Base-by-base conservation (phyloP, 2,797 vertebrate species). In the Prunella strophiata region DNA sequence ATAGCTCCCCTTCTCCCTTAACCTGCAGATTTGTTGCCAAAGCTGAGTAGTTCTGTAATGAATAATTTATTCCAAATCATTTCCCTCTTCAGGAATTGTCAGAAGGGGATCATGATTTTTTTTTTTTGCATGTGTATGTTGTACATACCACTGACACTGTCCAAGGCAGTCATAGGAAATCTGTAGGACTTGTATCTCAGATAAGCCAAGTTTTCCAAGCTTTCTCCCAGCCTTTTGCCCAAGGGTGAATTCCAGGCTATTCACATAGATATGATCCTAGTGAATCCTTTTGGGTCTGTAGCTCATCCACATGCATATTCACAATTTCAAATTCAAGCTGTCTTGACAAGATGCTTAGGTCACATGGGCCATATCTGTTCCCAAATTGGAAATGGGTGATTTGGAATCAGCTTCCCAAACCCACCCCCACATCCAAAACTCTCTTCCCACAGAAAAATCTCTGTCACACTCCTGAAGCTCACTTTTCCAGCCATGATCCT, bases 301-400 rank as follows among this genome's bases (percentile, higher is more conserved):
- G 66, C 87, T 94, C 73, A 91, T 85, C 82, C 74, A 79, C 94
- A 82, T 94, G 67, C 91, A 93, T 91, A 95, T 94, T 96, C 95
- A 94, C 76, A 82, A 70, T 91, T 93, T 96, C 79, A 85, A 93
- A 94, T 88, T 88, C 95, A 96, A 95, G 91, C 92, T 97, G 94
- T 95, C 95, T 93, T 95, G 89, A 95, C 88, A 95, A 93, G 91
- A 96, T 95, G 91, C 91, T 96, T 90, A 92, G 94, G 94, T 95
- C 95, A 93, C 76, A 89, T 76, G 89, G 94, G 88, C 92, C 88
- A 52, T 94, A 75, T 93, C 88, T 84, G 62, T 81, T 93, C 94
- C 94, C 82, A 90, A 79, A 85, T 27, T 90, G 92, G 87, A 96
- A 92, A 70, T 34, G 79, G 65, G 51, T 76, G 75, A 81, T 86